Conservation (phyloP, 1,140 invertebrate genomes). For the Nebria ingens region DNA sequence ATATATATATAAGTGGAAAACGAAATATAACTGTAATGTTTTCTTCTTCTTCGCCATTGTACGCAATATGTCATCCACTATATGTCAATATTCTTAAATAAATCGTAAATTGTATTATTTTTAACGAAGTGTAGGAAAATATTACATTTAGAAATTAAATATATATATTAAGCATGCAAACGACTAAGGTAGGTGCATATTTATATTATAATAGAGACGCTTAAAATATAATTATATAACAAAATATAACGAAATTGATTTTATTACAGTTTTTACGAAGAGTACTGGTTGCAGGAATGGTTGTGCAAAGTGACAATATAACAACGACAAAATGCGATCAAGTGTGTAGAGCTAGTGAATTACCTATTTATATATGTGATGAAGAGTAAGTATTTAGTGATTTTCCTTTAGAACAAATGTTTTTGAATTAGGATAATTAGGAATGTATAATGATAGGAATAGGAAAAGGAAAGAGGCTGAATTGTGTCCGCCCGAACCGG, state of each 20-base stretch:
- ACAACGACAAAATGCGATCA: background rate
- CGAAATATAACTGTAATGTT: no score
- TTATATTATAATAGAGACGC: background rate
- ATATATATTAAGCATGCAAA: background rate
- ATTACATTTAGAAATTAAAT: background rate
- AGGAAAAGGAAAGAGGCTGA: conserved; percentile 11
- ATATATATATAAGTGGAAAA: no score
- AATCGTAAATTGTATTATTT: background rate
- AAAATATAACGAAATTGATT: no score
- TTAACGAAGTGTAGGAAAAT: background rate
- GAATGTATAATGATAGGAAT: conserved; percentile 5
- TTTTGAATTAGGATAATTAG: no score
- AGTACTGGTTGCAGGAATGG: conserved; percentile 25
- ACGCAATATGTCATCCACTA: background rate
- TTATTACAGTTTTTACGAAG: conserved; percentile 25
- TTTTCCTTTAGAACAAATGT: no score
- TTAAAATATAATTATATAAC: no score
- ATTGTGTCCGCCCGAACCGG: conserved; percentile 15
- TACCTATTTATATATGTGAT: conserved; percentile 41
- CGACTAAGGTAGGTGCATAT: no score
- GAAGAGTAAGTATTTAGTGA: conserved; percentile 4
- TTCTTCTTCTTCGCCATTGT: background rate
- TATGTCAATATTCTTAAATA: background rate
- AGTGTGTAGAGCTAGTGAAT: conserved; percentile 40
- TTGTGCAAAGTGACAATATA: conserved; percentile 20